Conservation (phyloP, 2,797 vertebrate species). For the Ciconia nigra region DNA sequence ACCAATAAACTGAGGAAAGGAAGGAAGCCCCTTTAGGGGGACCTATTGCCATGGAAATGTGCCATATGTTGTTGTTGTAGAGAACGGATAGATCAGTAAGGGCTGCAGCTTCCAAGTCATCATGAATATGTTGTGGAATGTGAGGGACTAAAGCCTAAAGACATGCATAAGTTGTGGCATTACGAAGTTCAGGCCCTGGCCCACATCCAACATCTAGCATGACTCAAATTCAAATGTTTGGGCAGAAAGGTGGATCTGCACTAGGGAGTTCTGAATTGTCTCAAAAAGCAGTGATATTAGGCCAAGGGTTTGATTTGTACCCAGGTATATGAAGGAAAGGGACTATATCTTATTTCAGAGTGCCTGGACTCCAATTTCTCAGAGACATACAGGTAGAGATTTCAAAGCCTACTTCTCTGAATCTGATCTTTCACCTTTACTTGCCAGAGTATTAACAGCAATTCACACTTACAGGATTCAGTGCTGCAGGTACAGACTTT, state of each 20-base stretch:
- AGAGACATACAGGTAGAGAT: not conserved
- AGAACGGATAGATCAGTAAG: constrained; percentile 7
- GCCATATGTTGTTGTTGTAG: not conserved
- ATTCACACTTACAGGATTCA: not conserved
- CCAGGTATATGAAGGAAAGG: not conserved
- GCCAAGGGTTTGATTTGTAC: not conserved
- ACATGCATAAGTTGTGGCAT: not conserved
- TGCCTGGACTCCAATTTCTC: not conserved
- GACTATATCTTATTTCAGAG: not conserved
- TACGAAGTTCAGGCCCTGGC: not conserved
- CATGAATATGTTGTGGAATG: not conserved
- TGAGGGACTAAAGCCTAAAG: not conserved
- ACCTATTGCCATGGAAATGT: constrained; percentile 27
- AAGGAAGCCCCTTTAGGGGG: constrained; percentile 36
- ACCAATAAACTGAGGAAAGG: not conserved
- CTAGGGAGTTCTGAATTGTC: not conserved
- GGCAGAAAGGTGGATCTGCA: not conserved
- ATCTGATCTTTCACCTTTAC: not conserved
- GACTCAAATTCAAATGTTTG: not conserved
- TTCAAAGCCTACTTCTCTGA: not conserved
- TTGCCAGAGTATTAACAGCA: not conserved
- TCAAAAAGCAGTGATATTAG: not conserved
- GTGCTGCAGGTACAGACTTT: not conserved
- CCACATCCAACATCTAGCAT: not conserved
- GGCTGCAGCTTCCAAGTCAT: constrained; percentile 19